phyloP scores from a whole-genome alignment of 2,797 vertebrate species.

The Vespertilio murinus region DNA sequence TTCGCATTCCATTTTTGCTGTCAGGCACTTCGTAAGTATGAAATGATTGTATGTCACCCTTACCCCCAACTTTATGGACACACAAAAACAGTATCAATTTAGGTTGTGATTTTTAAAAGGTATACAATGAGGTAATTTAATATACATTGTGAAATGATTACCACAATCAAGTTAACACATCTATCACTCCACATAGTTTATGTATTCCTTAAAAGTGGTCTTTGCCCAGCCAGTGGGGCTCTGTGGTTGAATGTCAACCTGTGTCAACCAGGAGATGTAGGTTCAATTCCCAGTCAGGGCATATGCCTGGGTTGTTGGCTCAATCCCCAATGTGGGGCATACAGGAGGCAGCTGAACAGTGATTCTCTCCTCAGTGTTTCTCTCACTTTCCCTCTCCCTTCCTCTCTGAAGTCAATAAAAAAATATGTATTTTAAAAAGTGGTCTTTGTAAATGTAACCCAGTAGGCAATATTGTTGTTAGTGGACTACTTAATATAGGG shows the following conservation, averaged over 20 bases:
- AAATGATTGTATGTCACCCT: neutral
- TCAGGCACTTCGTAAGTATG: conserved; percentile 94
- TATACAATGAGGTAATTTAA: neutral
- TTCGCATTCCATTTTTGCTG: conserved; percentile 93
- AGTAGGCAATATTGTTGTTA: neutral
- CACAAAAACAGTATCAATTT: neutral
- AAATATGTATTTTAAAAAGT: neutral
- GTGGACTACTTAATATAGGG: neutral
- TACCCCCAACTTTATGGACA: neutral
- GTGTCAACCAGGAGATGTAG: too few relatives aligned
- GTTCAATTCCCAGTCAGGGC: too few relatives aligned
- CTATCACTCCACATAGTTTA: neutral
- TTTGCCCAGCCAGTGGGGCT: too few relatives aligned
- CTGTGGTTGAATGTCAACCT: too few relatives aligned
- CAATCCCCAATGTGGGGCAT: too few relatives aligned
- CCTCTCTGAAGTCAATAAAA: too few relatives aligned
- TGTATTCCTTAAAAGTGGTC: neutral
- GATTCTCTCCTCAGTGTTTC: too few relatives aligned
- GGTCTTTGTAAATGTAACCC: conserved; percentile 17
- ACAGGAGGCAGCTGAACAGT: too few relatives aligned
- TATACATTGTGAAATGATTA: neutral
- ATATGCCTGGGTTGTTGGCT: too few relatives aligned
- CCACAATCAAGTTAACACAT: neutral
- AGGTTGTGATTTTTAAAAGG: neutral
- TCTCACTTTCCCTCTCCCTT: too few relatives aligned